phyloP scores from a whole-genome alignment of 2,797 vertebrate genomes.

The Philypnodon macrostomus region DNA sequence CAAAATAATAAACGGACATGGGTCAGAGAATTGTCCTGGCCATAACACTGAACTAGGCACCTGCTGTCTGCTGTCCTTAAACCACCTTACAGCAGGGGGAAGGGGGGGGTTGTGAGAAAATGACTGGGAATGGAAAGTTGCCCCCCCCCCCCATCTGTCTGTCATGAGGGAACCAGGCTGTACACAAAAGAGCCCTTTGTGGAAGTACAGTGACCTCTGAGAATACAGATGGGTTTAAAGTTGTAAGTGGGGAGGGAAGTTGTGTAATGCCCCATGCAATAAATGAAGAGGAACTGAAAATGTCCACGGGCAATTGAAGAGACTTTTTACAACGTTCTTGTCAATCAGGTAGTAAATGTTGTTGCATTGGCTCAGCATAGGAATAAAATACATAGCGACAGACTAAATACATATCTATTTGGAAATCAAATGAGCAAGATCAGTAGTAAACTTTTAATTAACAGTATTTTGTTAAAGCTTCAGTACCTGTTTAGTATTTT shows the following conservation, averaged over 20 bases:
- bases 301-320: no score
- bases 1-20: conserved; percentile 32
- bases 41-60: conserved; percentile 35
- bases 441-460: no score
- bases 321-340: not conserved
- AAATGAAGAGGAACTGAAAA: no score
- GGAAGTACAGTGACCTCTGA: conserved; percentile 64
- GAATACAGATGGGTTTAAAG: conserved; percentile 4
- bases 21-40: conserved; percentile 41
- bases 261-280: not conserved
- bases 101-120: conserved; percentile 67
- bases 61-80: conserved; percentile 29
- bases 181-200: conserved; percentile 73
- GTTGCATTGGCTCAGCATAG: no score
- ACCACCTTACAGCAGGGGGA: conserved; percentile 47
- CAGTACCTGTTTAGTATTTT: no score
- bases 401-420: no score
- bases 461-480: not conserved
- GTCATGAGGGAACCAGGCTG: conserved; percentile 49
- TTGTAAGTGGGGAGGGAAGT: conserved; percentile 2
- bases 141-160: conserved; percentile 62
- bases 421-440: no score
- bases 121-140: conserved; percentile 57
- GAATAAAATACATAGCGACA: no score
- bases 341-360: no score